Evolutionary conservation across 2,113 vertebrate genomes (phyloP), one percentile per base, ranked within the genome.

Genomic region (Numenius arquata): DNA sequence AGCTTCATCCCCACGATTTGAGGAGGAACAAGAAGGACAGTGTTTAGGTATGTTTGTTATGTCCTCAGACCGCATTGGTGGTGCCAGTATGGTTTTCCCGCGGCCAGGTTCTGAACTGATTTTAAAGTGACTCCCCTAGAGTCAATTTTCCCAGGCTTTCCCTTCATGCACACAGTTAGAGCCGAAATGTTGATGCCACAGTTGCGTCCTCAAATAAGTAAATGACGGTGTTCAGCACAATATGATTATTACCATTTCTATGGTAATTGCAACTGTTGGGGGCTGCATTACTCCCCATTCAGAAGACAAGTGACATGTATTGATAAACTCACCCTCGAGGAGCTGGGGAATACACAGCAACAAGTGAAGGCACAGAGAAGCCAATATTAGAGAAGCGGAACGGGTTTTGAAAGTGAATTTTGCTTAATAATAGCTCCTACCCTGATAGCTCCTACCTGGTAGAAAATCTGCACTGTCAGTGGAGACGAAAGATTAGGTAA

Each of bases 381-480:
- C 11, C 15, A 36, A 23, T 26, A 15, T 26, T 20, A 82, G 53
- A 87, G 70, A 89, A 82, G 58, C 0, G 0, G 65, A 92, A 40
- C 7, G 7, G 41, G 53, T 23, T 77, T 20, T 71, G 61, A 71
- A 85, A 85, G 76, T 14, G 66, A 18, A 9, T 90, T 94, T 78
- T 90, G 22, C 80, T 90, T 38, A 59, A 17, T 72, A 72, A 63
- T 20, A 87, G 3, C 23, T 95, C 40, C 50, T 38, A 66, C 21
- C 26, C 11, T n/a, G n/a, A 63, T 20, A 87, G 3, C 23, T 95
- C 40, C 50, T 38, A 66, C 21, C 26, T 10, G 1, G 27, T 3
- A 72, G 70, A 85, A 95, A 95, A 95, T 89, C 53, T 65, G 72
- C 61, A 17, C 50, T 61, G 79, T 68, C 85, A 74, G 78, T 53